Evolutionary conservation across 2,797 vertebrate genomes (phyloP).

Genomic region (Leptodactylus fallax): DNA sequence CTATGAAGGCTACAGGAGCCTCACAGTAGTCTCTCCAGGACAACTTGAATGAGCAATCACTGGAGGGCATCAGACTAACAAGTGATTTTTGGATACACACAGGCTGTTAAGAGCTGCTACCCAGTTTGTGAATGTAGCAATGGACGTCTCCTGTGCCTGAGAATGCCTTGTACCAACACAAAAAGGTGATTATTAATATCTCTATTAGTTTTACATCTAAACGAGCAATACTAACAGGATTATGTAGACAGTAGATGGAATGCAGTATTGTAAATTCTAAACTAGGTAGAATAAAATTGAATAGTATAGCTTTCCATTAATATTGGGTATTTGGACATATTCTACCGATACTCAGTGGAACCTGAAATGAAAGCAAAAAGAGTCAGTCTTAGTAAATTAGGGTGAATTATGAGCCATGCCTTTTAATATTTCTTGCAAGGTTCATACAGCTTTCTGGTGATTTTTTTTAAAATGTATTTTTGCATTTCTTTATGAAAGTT

Average conservation of each 20-base stretch:
- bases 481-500: constrained; percentile 27
- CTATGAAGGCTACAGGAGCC: constrained; percentile 27
- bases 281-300: background rate
- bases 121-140: constrained; percentile 53
- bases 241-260: constrained; percentile 5
- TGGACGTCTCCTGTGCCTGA: constrained; percentile 55
- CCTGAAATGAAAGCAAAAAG: constrained; percentile 20
- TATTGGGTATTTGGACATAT: constrained; percentile 15
- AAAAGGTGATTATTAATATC: constrained; percentile 54
- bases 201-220: constrained; percentile 26
- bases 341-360: constrained; percentile 16
- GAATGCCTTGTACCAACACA: constrained; percentile 41
- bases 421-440: constrained; percentile 20
- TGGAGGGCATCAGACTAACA: constrained; percentile 20
- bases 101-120: background rate
- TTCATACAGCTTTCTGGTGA: background rate
- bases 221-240: constrained; percentile 45
- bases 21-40: constrained; percentile 25
- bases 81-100: constrained; percentile 33
- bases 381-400: background rate
- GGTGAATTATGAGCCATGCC: constrained; percentile 18
- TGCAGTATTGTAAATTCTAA: background rate
- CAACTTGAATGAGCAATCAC: constrained; percentile 41
- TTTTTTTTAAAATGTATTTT: background rate
- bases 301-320: background rate